These are phyloP conservation scores for Pseudochirops cupreus DNA, from an alignment of 2,797 vertebrate genomes.

Conservation along the genomic window DNA sequence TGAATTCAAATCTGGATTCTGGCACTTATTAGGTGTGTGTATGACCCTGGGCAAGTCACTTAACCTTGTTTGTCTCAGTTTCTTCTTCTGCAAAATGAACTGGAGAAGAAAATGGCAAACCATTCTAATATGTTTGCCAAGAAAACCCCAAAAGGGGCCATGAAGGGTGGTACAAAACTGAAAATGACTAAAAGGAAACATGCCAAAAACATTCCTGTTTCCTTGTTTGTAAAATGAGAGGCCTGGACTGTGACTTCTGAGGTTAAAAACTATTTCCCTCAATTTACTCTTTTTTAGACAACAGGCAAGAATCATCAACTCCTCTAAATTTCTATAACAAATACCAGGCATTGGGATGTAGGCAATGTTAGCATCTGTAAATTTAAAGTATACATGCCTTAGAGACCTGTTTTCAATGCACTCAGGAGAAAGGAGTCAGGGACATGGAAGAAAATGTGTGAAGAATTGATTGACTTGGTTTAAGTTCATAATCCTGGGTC, in stretches of 20 bases:
- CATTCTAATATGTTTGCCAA: not conserved
- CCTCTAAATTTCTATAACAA: not conserved
- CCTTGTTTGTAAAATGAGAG: not conserved
- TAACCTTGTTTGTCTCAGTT: not conserved
- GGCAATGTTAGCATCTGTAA: not conserved
- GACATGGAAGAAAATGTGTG: not conserved
- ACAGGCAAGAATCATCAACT: not conserved
- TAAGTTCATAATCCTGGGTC: not conserved
- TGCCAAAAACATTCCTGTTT: not conserved
- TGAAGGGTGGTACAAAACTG: not conserved
- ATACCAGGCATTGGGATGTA: not conserved
- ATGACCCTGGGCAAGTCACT: not conserved
- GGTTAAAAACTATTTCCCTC: not conserved
- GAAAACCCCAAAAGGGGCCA: not conserved
- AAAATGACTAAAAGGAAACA: not conserved
- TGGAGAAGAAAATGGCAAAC: not conserved
- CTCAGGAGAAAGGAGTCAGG: not conserved
- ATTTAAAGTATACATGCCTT: not conserved
- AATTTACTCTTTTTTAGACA: not conserved
- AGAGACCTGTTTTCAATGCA: not conserved
- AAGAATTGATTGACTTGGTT: not conserved
- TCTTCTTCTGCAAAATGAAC: not conserved
- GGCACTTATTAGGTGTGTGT: not conserved
- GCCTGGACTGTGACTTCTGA: not conserved
- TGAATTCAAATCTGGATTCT: not conserved